A percentile compares a stretch with the other conserved stretches of the same genome.
Evolutionary conservation across 2,797 vertebrate genomes (phyloP).

Genomic region (Enteromius afrohamiltoni): DNA sequence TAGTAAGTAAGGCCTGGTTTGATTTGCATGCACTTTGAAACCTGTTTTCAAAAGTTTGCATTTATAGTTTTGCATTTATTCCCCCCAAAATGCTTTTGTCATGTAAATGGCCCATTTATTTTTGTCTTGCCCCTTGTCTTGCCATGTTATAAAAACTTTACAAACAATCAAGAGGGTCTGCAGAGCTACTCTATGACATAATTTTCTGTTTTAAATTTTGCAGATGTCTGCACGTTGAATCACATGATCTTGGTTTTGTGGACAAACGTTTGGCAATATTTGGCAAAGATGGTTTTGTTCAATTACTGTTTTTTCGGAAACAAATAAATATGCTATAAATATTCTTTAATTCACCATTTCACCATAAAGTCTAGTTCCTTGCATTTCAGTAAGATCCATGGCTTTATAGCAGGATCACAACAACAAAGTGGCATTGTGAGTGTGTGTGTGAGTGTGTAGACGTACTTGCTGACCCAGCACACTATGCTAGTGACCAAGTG

Average conservation of each 20-base stretch:
- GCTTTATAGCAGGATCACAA: slow-evolving; percentile 3
- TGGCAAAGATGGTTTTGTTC: not conserved
- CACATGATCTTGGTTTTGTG: not conserved
- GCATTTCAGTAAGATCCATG: slow-evolving; percentile 14
- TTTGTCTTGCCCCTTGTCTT: not conserved
- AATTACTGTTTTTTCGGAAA: not conserved
- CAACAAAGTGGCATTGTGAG: slow-evolving; percentile 16
- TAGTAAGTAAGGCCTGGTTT: not conserved
- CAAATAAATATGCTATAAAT: not conserved
- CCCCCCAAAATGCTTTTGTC: not conserved
- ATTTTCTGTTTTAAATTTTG: not conserved
- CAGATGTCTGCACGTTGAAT: not conserved
- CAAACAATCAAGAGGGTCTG: not conserved
- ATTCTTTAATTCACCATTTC: not conserved
- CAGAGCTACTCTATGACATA: not conserved
- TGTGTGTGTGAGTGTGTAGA: slow-evolving; percentile 34
- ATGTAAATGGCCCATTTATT: not conserved
- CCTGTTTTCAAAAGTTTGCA: not conserved
- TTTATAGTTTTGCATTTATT: too few relatives aligned
- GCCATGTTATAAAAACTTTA: not conserved
- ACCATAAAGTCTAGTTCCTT: not conserved
- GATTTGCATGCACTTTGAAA: not conserved
- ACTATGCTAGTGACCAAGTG: slow-evolving; percentile 66
- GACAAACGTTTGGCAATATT: not conserved
- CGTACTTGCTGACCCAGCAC: slow-evolving; percentile 72